Evolutionary conservation across 2,113 vertebrate species (phyloP), one percentile per base, ranked within the genome.

Genomic region (Hippotragus niger): DNA sequence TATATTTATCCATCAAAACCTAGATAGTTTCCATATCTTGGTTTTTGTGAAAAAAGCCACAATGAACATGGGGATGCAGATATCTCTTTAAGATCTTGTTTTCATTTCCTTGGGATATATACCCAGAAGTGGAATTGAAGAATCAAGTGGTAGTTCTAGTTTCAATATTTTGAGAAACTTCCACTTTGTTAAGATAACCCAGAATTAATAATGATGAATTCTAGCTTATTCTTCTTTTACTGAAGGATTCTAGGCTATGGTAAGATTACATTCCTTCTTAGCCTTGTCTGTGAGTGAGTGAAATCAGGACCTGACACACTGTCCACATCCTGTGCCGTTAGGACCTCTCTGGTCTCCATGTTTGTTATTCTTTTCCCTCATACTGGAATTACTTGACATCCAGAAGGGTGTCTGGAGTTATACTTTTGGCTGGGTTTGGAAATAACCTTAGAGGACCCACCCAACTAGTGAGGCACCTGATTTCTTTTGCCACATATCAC

Each of bases 291-390:
- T 67, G 53, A 81, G 45, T n/a, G 29, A 52, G 11, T 23, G 47
- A 92, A 78, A 71, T 6, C n/a, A 71, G 45, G 58, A 23, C 53
- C 36, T 23, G 4, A 58, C 6, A 27, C 5, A 23, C 5, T 17
- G 40, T 27, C 47, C 15, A 11, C 19, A 29, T 5, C 14, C 33
- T 25, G 10, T 2, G 3, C 36, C 29, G 11, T 0, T 7, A 52
- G 19, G 9, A 3, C 25, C 6, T 50, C 64, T 13, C 6, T 1
- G 12, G 19, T 1, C 9, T 3, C 55, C 25, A 15, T 27, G 6
- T 47, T 62, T 64, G 2, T 2, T 31, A 53, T 5, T 4, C 11
- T 29, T 88, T 74, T n/a, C 16, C 60, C 36, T 89, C n/a, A 40
- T 13, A 14, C 3, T 6, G 2, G 29, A 94, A 87, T 89, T 31